These are phyloP conservation scores for Lemur catta DNA, from an alignment of 2,797 vertebrate species.

Conservation along the genomic window DNA sequence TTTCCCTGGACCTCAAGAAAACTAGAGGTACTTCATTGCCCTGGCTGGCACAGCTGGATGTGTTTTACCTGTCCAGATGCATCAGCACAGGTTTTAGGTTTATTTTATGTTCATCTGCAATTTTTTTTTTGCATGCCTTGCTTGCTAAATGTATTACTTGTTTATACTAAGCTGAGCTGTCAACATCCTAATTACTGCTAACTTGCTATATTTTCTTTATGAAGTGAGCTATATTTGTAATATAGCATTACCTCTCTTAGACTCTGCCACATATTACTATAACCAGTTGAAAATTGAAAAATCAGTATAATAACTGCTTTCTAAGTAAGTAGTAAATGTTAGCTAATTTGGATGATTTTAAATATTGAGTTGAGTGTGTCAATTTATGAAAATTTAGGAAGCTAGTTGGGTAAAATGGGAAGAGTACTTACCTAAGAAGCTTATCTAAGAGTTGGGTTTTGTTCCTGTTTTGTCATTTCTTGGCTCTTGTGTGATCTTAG, in stretches of 20 bases:
- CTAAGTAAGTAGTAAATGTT: not conserved
- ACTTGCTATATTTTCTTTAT: slow-evolving; percentile 48
- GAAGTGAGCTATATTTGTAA: slow-evolving; percentile 6
- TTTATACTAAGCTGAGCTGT: slow-evolving; percentile 45
- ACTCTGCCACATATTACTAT: not conserved
- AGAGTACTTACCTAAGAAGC: not conserved
- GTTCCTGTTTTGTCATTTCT: not conserved
- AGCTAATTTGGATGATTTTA: not conserved
- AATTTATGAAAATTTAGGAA: not conserved
- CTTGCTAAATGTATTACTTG: slow-evolving; percentile 64
- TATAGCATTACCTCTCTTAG: not conserved
- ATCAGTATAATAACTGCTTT: not conserved
- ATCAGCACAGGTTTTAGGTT: slow-evolving; percentile 79
- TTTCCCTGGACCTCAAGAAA: slow-evolving; percentile 99
- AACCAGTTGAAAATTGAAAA: slow-evolving; percentile 34
- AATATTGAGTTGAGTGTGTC: slow-evolving; percentile 1
- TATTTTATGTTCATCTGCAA: slow-evolving; percentile 89
- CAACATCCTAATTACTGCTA: slow-evolving; percentile 4
- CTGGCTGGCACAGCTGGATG: slow-evolving; percentile 78
- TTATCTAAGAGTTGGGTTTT: not conserved
- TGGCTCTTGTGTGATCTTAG: not conserved
- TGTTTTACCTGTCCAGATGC: slow-evolving; percentile 68
- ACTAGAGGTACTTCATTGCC: slow-evolving; percentile 93
- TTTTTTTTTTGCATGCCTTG: slow-evolving; percentile 72
- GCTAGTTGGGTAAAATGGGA: not conserved